Conservation (phyloP, 2,113 vertebrate species). For the Dicerorhinus sumatrensis region DNA sequence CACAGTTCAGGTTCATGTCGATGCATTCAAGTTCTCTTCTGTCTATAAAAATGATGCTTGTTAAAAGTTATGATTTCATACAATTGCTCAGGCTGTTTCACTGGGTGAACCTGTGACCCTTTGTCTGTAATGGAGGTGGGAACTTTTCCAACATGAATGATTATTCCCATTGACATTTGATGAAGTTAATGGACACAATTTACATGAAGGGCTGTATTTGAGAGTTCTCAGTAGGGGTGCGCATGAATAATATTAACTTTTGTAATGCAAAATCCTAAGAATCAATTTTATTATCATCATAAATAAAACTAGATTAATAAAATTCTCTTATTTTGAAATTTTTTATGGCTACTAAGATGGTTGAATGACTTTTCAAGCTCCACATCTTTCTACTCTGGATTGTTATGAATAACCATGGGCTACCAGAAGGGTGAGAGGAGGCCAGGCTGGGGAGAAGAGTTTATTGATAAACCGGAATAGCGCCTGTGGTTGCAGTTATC, state of each 20-base stretch:
- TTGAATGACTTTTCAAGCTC: constrained; percentile 20
- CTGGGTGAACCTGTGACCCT: constrained; percentile 14
- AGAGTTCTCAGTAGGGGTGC: constrained; percentile 11
- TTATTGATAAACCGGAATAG: background rate
- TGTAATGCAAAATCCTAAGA: constrained; percentile 58
- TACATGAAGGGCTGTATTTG: constrained; percentile 44
- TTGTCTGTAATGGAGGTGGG: constrained; percentile 70
- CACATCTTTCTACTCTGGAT: background rate
- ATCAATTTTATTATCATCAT: constrained; percentile 70
- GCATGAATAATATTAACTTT: constrained; percentile 72
- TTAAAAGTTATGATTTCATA: constrained; percentile 73
- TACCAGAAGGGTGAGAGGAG: background rate
- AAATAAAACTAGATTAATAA: constrained; percentile 65
- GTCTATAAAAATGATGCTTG: constrained; percentile 68
- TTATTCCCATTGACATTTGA: constrained; percentile 66
- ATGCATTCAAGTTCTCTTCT: constrained; percentile 72
- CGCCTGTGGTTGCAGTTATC: background rate
- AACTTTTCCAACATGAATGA: constrained; percentile 64
- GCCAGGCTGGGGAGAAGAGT: background rate
- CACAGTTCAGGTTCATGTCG: constrained; percentile 68
- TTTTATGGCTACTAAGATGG: background rate
- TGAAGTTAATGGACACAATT: constrained; percentile 73
- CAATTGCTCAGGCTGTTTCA: constrained; percentile 49
- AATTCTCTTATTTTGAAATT: constrained; percentile 35
- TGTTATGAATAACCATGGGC: background rate